phyloP scores from a whole-genome alignment of 2,113 vertebrate genomes.

The Pomatorhinus ruficollis region DNA sequence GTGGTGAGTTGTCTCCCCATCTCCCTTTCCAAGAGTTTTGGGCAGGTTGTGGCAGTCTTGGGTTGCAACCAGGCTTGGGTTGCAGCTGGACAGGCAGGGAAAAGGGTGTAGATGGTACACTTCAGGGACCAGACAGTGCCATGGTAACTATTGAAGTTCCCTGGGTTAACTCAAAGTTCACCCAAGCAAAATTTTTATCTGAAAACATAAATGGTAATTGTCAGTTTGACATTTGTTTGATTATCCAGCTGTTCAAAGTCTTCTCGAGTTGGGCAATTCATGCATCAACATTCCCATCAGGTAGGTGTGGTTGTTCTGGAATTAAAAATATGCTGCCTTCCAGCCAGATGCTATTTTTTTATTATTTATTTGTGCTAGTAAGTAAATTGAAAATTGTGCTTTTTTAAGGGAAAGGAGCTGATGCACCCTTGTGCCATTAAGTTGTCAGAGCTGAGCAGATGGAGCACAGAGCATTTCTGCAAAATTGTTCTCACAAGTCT shows the following conservation, averaged over 20 bases:
- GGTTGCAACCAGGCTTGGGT: background rate
- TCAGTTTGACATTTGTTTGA: background rate
- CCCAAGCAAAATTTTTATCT: background rate
- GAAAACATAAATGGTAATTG: background rate
- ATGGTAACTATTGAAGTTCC: background rate
- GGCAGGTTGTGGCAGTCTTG: background rate
- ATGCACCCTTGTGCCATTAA: background rate
- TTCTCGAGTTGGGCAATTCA: background rate
- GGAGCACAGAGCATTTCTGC: background rate
- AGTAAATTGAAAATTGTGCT: background rate
- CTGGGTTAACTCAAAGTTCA: background rate
- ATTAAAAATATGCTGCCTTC: background rate
- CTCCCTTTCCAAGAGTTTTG: background rate
- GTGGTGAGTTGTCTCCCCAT: background rate
- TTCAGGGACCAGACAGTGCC: background rate
- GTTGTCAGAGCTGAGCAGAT: slow-evolving; percentile 20
- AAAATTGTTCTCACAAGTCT: background rate
- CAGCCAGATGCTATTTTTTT: background rate
- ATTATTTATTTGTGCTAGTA: slow-evolving; percentile 19
- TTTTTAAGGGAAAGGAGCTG: slow-evolving; percentile 3
- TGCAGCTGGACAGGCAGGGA: background rate
- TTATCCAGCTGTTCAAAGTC: background rate
- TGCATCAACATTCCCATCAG: background rate
- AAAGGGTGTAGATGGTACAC: background rate
- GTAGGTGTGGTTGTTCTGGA: background rate